phyloP scores from a whole-genome alignment of 2,888 invertebrate genomes.

The Druceiella hillmani region DNA sequence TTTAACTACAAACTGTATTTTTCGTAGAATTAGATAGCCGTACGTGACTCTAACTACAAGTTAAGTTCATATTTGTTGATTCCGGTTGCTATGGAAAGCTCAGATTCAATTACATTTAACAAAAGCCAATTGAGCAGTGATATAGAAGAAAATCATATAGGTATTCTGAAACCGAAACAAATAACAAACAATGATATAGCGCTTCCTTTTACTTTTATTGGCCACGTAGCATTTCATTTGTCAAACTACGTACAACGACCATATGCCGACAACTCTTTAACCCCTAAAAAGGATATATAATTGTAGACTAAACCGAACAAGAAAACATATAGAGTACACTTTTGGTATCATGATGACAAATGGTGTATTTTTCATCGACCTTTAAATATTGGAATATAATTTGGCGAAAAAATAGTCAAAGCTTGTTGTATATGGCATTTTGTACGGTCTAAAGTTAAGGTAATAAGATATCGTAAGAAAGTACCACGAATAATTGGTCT shows the following conservation, averaged over 20 bases:
- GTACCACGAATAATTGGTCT: slow-evolving; percentile 17
- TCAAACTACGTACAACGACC: slow-evolving; percentile 18
- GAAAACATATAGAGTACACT: too few relatives aligned
- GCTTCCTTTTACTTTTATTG: slow-evolving; percentile 21
- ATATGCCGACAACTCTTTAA: too few relatives aligned
- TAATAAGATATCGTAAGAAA: slow-evolving; percentile 13
- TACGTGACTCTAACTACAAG: too few relatives aligned
- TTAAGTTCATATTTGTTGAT: too few relatives aligned
- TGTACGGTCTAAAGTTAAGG: slow-evolving; percentile 12
- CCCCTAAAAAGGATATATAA: too few relatives aligned
- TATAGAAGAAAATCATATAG: slow-evolving; percentile 17
- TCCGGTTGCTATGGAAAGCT: too few relatives aligned
- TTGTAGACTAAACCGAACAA: too few relatives aligned
- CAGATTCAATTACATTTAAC: too few relatives aligned
- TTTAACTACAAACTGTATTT: too few relatives aligned
- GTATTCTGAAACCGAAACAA: slow-evolving; percentile 16
- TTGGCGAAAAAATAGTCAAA: slow-evolving; percentile 18
- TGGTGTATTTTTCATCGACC: too few relatives aligned
- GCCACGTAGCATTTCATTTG: slow-evolving; percentile 20
- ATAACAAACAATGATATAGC: slow-evolving; percentile 14
- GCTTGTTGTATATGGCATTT: slow-evolving; percentile 17
- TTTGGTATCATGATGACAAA: too few relatives aligned
- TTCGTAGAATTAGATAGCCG: too few relatives aligned
- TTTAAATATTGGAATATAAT: slow-evolving; percentile 9
- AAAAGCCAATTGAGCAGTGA: slow-evolving; percentile 13